Percentiles rank a stretch among this genome's conserved stretches.
Conservation (phyloP, 2,113 vertebrate genomes). For the Gadus chalcogrammus region DNA sequence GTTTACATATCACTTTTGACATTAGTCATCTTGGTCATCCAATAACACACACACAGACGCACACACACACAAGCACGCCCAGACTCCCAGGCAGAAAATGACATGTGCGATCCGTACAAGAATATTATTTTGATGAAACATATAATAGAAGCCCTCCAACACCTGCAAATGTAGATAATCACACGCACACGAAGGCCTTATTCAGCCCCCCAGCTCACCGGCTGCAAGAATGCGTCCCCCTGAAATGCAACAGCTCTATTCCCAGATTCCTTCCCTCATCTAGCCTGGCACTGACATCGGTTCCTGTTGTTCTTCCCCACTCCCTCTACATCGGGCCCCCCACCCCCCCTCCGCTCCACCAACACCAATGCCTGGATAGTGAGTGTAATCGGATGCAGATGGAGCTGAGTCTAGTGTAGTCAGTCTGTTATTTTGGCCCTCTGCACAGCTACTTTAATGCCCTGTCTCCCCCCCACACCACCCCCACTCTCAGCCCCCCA, state of each 20-base stretch:
- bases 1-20: constrained; percentile 37
- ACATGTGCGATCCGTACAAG: no score
- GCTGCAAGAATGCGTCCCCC: constrained; percentile 18
- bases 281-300: constrained; percentile 81
- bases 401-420: constrained; percentile 53
- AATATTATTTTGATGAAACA: constrained; percentile 45
- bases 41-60: constrained; percentile 7
- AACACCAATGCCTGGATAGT: constrained; percentile 68
- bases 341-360: constrained; percentile 16
- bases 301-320: constrained; percentile 32
- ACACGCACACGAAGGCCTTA: constrained; percentile 23
- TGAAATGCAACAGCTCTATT: constrained; percentile 74
- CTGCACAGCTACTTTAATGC: constrained; percentile 50
- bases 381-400: constrained; percentile 65
- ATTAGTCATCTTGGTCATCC: constrained; percentile 10
- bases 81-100: not conserved
- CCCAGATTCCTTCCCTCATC: constrained; percentile 48
- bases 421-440: constrained; percentile 66
- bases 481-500: not conserved
- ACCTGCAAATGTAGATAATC: constrained; percentile 23
- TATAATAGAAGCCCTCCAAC: constrained; percentile 41
- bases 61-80: constrained; percentile 24
- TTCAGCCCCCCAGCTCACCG: constrained; percentile 1
- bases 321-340: constrained; percentile 43
- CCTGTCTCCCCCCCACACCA: constrained; percentile 3